A percentile compares a stretch with the other conserved stretches of the same genome.
Conservation (phyloP, 2,888 invertebrate species). For the Philhelius pedissequus region DNA sequence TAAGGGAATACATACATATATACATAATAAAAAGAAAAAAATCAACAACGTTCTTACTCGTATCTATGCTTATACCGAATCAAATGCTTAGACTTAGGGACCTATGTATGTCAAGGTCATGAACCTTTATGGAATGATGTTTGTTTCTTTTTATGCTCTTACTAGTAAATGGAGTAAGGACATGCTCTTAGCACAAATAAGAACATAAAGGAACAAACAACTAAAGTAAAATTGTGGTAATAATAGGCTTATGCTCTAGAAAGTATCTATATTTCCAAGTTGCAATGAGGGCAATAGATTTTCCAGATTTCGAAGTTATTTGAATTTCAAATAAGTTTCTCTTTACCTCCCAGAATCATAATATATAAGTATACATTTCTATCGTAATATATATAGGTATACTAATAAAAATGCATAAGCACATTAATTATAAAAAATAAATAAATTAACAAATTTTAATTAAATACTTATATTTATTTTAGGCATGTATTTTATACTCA, state of each 20-base stretch:
- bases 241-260: not conserved
- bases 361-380: too few species aligned
- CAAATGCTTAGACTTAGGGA: constrained; percentile 3
- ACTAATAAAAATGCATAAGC: not conserved
- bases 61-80: not conserved
- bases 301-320: not conserved
- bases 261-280: not conserved
- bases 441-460: not conserved
- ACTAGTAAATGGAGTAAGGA: not conserved
- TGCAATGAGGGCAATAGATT: not conserved
- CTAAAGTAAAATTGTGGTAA: not conserved
- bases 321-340: not conserved
- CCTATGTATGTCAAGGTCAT: constrained; percentile 54
- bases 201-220: too few species aligned
- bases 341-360: too few species aligned
- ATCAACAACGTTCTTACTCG: not conserved
- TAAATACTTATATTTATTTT: not conserved
- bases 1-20: not conserved
- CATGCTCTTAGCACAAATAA: not conserved
- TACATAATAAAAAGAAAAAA: not conserved
- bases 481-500: constrained; percentile 30
- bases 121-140: not conserved
- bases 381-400: not conserved
- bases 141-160: not conserved
- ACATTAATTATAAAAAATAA: not conserved